Conservation (phyloP, 2,113 vertebrate genomes). For the Sminthopsis crassicaudata region DNA sequence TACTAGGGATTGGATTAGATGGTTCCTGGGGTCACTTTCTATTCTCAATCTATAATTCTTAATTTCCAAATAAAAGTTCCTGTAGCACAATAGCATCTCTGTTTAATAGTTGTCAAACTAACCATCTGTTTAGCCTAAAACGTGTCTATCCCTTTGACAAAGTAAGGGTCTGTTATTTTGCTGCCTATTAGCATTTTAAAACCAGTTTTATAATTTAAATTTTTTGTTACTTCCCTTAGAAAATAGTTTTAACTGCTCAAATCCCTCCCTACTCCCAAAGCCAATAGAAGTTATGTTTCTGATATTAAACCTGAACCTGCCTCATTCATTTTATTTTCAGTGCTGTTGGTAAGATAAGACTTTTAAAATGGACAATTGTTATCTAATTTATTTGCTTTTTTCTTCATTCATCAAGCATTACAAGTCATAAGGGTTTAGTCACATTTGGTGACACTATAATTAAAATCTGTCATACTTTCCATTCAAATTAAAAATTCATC, state of each 20-base stretch:
- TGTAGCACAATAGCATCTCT: not conserved
- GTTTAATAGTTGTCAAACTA: not conserved
- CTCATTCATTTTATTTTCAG: not conserved
- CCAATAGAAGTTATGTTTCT: not conserved
- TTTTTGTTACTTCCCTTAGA: not conserved
- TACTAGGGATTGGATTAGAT: not conserved
- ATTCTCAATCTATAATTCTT: not conserved
- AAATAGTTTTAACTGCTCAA: not conserved
- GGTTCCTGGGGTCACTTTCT: not conserved
- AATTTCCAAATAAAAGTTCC: not conserved
- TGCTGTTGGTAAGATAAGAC: not conserved
- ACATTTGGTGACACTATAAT: not conserved
- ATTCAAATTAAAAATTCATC: not conserved
- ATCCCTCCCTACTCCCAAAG: not conserved
- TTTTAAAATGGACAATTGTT: not conserved
- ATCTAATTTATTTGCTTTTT: not conserved
- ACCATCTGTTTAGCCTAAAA: not conserved
- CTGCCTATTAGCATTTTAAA: not conserved
- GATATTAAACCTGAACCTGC: not conserved
- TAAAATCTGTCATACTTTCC: not conserved
- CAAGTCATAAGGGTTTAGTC: not conserved
- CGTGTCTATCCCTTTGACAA: not conserved
- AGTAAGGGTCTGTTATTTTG: not conserved
- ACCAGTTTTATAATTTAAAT: not conserved
- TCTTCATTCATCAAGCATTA: not conserved